phyloP scores from a whole-genome alignment of 2,888 invertebrate species.

The Busseola fusca region DNA sequence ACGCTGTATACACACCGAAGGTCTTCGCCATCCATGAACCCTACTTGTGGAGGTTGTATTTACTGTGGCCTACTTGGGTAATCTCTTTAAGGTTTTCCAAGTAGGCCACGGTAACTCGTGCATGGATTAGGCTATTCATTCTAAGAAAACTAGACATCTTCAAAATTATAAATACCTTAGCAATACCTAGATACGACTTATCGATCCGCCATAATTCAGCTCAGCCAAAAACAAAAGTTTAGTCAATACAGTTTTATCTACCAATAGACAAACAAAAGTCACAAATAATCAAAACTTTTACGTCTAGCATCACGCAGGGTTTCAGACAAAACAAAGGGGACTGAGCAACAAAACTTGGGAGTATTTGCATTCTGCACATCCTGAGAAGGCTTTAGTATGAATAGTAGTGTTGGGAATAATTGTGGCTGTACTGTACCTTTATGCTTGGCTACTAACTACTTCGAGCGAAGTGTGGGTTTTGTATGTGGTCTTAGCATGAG shows the following conservation, averaged over 20 bases:
- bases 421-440: conserved; percentile 71
- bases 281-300: conserved; percentile 56
- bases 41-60: too few relatives aligned
- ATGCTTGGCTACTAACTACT: conserved; percentile 72
- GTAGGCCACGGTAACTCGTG: neutral
- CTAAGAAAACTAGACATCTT: too few relatives aligned
- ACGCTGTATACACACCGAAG: neutral
- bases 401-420: conserved; percentile 77
- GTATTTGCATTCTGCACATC: conserved; percentile 80
- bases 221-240: conserved; percentile 28
- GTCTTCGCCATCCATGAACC: neutral
- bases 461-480: conserved; percentile 67
- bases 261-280: conserved; percentile 53
- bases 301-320: conserved; percentile 58
- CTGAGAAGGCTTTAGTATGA: conserved; percentile 69
- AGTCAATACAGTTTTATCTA: conserved; percentile 37
- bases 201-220: conserved; percentile 8
- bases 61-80: neutral
- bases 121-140: neutral
- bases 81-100: neutral
- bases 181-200: conserved; percentile 4
- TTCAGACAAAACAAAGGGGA: conserved; percentile 69
- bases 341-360: conserved; percentile 64
- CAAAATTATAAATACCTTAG: neutral
- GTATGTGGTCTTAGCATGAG: conserved; percentile 33